These are phyloP conservation scores for Eriocheir sinensis DNA, from an alignment of 1,140 invertebrate species.

Conservation along the genomic window DNA sequence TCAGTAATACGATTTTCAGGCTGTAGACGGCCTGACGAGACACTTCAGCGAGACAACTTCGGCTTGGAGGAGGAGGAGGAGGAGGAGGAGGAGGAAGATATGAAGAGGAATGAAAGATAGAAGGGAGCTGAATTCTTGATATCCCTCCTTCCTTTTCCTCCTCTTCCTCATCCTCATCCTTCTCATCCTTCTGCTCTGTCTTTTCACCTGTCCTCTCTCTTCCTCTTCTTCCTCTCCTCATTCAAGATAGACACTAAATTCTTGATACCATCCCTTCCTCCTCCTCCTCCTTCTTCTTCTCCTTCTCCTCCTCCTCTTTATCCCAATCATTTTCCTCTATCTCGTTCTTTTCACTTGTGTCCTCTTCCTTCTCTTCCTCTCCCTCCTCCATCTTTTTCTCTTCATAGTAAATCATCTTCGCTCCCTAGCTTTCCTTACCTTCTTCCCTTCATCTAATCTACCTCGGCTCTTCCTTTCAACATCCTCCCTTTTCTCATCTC, in stretches of 20 bases:
- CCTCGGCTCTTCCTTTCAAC: not conserved
- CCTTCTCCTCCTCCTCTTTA: not conserved
- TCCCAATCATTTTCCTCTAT: too few relatives aligned
- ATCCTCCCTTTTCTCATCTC: not conserved
- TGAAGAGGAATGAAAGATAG: not conserved
- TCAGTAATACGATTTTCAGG: not conserved
- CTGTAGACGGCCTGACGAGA: not conserved
- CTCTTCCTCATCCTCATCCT: not conserved
- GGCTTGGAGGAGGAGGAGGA: not conserved
- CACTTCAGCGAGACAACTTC: not conserved
- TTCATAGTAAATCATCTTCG: too few relatives aligned
- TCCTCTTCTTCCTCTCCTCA: too few relatives aligned
- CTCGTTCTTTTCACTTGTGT: not conserved
- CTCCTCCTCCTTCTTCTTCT: too few relatives aligned
- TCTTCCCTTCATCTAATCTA: not conserved
- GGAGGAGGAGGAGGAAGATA: not conserved
- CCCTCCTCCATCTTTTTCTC: not conserved
- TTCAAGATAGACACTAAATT: too few relatives aligned
- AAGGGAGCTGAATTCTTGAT: not conserved
- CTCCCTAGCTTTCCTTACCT: not conserved
- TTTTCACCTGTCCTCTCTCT: too few relatives aligned
- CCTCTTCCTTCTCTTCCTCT: not conserved
- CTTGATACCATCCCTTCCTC: too few relatives aligned
- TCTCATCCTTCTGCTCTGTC: too few relatives aligned
- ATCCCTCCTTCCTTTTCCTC: not conserved